phyloP scores from a whole-genome alignment of 2,797 vertebrate genomes.

The Darevskia nairensis region DNA sequence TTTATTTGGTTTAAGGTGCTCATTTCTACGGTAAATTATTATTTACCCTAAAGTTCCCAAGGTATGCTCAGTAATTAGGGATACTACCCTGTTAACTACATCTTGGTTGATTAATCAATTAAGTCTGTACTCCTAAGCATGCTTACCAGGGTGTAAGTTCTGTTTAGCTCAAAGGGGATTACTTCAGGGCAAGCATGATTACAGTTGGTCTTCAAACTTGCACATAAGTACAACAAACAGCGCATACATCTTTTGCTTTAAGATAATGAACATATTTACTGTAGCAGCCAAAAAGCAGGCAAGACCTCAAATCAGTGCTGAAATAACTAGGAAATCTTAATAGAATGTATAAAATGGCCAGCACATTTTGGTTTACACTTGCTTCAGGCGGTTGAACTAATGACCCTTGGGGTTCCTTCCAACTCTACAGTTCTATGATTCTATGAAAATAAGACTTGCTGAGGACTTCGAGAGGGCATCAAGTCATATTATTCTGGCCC shows the following conservation, averaged over 20 bases:
- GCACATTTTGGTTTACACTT: neutral
- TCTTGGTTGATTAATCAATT: neutral
- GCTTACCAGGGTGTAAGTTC: neutral
- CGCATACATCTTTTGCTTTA: neutral
- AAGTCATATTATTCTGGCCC: neutral
- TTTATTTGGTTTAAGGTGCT: constrained; percentile 60
- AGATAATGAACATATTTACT: neutral
- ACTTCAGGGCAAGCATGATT: neutral
- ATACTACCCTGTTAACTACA: neutral
- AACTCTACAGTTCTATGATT: no score
- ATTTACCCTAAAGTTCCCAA: neutral
- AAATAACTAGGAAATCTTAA: neutral
- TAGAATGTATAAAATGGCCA: neutral
- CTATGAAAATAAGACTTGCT: neutral
- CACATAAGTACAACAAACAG: neutral
- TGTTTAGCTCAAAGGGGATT: neutral
- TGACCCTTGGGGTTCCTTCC: no score
- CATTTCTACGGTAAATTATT: constrained; percentile 24
- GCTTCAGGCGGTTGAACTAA: no score
- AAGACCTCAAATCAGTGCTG: neutral
- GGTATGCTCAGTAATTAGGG: neutral
- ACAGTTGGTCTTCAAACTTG: neutral
- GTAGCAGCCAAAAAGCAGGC: neutral
- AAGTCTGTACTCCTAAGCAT: neutral
- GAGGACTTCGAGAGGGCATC: neutral